A percentile compares a stretch with the other conserved stretches of the same genome.
phyloP scores from a whole-genome alignment of 2,113 vertebrate genomes.

The Nicator chloris region DNA sequence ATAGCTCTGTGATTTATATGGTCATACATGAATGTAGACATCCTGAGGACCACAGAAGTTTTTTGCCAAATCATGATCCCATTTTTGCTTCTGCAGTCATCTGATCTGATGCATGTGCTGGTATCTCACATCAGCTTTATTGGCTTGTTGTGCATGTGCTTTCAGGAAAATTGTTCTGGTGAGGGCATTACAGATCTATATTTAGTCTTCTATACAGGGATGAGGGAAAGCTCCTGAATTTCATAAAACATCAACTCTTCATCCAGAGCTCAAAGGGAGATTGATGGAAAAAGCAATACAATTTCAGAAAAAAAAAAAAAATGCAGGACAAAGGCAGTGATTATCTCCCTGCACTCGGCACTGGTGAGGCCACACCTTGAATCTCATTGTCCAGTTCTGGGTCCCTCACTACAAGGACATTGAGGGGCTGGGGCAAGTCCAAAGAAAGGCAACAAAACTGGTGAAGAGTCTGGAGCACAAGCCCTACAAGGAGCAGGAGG shows the following conservation, averaged over 20 bases:
- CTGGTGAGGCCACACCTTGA: neutral
- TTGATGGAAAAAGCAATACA: neutral
- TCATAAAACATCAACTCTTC: neutral
- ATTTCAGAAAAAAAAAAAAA: neutral
- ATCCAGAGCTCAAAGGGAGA: neutral
- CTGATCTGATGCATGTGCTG: neutral
- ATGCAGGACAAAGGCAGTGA: neutral
- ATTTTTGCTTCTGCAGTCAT: neutral
- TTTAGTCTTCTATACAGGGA: neutral
- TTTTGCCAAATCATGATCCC: neutral
- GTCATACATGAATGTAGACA: neutral
- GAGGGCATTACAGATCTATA: neutral
- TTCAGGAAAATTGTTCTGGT: neutral
- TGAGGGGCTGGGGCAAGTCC: neutral
- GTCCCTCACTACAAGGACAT: neutral
- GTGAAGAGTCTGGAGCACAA: neutral
- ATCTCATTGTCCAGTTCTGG: neutral
- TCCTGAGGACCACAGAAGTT: neutral
- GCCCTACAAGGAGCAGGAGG: neutral
- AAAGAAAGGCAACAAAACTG: neutral
- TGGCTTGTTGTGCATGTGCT: neutral
- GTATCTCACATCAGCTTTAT: neutral
- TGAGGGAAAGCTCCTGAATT: neutral
- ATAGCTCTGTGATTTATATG: neutral
- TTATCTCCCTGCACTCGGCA: neutral